Evolutionary conservation across 2,797 vertebrate genomes (phyloP), one percentile per base, ranked within the genome.

Genomic region (Anolis apletophallus): DNA sequence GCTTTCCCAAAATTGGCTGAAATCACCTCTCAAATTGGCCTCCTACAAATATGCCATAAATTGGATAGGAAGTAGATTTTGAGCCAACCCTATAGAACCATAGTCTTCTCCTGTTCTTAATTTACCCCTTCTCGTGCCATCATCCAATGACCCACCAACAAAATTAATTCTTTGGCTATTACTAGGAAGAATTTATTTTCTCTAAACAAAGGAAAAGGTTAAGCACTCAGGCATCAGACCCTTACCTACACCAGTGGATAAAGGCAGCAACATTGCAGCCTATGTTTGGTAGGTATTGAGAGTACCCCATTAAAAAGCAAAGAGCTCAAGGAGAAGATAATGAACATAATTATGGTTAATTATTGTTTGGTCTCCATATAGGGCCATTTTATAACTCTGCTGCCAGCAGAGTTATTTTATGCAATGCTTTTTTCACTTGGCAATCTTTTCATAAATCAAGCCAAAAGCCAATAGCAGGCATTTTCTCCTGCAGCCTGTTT

Each of bases 371-470:
- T 90, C 72, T 86, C 83, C 94, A 93, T 88, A 91, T 0, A 36
- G 85, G 19, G 69, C 81, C 17, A 52, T 90, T 94, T 91, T 89
- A 87, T 32, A 92, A 91, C 0, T 40, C 73, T 81, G 29, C 84
- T 89, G 88, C 92, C 92, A 93, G 90, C 91, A 77, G 88, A 87
- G 92, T 90, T 93, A 77, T 84, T 95, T 94, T 87, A 93, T 82
- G 88, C 59, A 92, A 93, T 92, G 87, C 73, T 92, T 96, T 95
- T 95, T 95, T 94, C 94, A 92, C 40, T 87, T 75, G 90, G 93
- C 90, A 91, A 93, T 87, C 91, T 93, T 94, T 94, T 68, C 94
- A 95, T 95, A 95, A 96, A 96, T 95, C 96, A 95, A 94, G 94
- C 88, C 86, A 89, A 93, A 95, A 93, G 91, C 94, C 92, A 93